Percentiles rank a stretch among this genome's conserved stretches.
These are phyloP conservation scores for Setophaga coronata DNA, from an alignment of 2,113 vertebrate genomes.

Conservation along the genomic window DNA sequence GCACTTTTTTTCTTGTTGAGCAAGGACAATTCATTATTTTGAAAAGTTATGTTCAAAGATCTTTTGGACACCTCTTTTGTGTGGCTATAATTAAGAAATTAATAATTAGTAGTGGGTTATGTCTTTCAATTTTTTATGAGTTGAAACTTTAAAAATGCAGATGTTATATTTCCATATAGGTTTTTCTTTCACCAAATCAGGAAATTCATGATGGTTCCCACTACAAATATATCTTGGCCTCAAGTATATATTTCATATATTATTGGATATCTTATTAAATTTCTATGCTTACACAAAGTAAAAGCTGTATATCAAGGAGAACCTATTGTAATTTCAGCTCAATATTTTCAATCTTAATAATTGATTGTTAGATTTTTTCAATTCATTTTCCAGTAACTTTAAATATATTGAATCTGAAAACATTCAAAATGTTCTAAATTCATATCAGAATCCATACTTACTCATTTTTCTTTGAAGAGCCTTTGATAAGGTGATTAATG, in stretches of 20 bases:
- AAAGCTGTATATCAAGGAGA: neutral
- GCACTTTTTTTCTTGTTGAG: neutral
- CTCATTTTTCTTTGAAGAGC: neutral
- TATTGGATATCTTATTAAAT: neutral
- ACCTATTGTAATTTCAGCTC: neutral
- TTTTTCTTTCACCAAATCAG: neutral
- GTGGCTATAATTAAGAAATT: neutral
- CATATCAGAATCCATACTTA: neutral
- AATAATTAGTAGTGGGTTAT: accelerated
- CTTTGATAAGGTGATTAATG: neutral
- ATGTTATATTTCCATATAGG: accelerated
- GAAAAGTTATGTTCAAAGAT: neutral
- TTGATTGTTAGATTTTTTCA: neutral
- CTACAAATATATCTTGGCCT: neutral
- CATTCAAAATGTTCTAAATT: neutral
- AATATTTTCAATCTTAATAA: neutral
- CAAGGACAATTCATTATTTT: neutral
- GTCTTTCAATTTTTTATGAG: neutral
- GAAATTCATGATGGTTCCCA: neutral
- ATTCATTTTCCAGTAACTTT: neutral
- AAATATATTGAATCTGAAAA: neutral
- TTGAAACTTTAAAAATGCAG: neutral
- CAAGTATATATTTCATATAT: neutral
- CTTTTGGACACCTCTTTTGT: neutral
- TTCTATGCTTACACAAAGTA: neutral